Conservation (phyloP, 2,113 vertebrate species). For the Plecturocebus donacophilus region DNA sequence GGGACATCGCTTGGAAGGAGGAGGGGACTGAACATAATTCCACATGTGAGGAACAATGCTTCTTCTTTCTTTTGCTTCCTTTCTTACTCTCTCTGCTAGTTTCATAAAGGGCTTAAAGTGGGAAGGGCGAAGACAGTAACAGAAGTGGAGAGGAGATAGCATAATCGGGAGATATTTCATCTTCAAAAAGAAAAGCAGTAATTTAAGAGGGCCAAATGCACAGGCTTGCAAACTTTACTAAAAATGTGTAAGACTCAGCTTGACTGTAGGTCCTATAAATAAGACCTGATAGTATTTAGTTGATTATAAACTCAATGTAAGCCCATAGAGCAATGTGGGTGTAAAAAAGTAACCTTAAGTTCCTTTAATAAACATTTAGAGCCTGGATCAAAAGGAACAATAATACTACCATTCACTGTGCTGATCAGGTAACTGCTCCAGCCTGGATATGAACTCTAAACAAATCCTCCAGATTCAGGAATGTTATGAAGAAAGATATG, state of each 20-base stretch:
- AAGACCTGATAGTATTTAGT: not conserved
- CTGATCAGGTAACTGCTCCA: not conserved
- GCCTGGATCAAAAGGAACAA: not conserved
- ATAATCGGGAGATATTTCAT: not conserved
- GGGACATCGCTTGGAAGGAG: not conserved
- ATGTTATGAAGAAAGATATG: not conserved
- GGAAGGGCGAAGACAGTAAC: not conserved
- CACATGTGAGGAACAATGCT: not conserved
- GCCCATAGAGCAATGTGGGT: not conserved
- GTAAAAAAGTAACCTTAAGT: not conserved
- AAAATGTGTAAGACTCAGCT: not conserved
- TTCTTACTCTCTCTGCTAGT: not conserved
- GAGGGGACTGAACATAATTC: not conserved
- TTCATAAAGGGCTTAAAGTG: not conserved
- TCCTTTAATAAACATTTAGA: conserved; percentile 1
- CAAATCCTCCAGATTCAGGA: not conserved
- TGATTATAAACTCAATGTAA: not conserved
- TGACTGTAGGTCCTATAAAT: not conserved
- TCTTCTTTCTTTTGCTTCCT: not conserved
- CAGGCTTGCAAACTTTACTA: not conserved
- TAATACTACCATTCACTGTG: not conserved
- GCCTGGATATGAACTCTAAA: not conserved
- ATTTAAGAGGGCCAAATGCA: not conserved
- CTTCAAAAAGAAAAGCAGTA: conserved; percentile 4
- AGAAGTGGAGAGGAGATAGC: not conserved